Conservation (phyloP, 2,113 vertebrate genomes). For the Meleagris gallopavo region DNA sequence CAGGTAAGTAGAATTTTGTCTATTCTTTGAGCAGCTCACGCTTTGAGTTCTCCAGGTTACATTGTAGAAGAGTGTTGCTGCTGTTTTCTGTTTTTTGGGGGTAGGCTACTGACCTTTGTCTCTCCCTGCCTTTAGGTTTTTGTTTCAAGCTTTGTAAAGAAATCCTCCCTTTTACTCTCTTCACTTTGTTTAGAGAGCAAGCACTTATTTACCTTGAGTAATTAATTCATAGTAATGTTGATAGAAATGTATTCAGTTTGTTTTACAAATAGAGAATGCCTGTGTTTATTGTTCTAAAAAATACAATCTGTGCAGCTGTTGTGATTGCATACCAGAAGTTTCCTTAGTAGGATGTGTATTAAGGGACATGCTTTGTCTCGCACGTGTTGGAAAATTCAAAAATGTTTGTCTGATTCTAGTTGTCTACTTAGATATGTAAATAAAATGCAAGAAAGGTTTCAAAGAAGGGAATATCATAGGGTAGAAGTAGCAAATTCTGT, state of each 20-base stretch:
- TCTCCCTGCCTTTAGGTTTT: background rate
- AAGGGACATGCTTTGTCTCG: background rate
- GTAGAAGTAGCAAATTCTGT: background rate
- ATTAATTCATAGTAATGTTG: background rate
- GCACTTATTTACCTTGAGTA: background rate
- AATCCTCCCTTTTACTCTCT: background rate
- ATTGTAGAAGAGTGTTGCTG: background rate
- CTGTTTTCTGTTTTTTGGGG: background rate
- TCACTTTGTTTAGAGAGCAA: background rate
- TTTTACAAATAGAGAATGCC: background rate
- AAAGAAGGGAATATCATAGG: background rate
- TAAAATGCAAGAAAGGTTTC: background rate
- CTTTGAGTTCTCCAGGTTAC: background rate
- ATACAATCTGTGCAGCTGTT: background rate
- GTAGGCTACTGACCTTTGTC: background rate
- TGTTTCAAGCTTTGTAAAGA: background rate
- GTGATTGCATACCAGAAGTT: background rate
- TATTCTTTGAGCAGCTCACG: background rate
- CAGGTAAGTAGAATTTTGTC: conserved; percentile 76
- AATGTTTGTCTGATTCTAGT: background rate
- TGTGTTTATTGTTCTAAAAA: background rate
- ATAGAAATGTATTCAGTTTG: background rate
- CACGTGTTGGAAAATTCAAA: background rate
- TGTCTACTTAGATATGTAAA: background rate
- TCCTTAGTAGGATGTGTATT: background rate